Evolutionary conservation across 2,888 invertebrate genomes (phyloP).

Genomic region (Cephus runcator): DNA sequence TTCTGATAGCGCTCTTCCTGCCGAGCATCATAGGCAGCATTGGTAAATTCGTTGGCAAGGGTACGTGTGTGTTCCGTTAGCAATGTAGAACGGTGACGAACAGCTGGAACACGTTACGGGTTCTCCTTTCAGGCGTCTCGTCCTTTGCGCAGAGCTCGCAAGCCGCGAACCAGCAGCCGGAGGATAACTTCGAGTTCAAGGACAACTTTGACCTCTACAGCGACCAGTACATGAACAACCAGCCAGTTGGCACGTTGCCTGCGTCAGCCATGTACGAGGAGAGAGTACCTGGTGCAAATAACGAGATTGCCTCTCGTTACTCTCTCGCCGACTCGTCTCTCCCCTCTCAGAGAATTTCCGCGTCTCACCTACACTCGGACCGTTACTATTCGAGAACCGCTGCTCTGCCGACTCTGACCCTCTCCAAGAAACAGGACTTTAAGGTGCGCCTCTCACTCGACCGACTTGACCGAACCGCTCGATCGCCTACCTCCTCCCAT

Average conservation of each 20-base stretch:
- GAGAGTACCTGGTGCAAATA: constrained; percentile 49
- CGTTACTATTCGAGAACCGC: constrained; percentile 75
- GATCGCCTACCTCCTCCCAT: neutral
- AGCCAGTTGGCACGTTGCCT: constrained; percentile 62
- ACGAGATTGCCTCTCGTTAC: constrained; percentile 63
- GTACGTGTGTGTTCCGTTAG: constrained; percentile 62
- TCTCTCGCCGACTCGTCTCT: constrained; percentile 67
- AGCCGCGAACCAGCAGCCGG: constrained; percentile 52
- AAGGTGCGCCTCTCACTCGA: constrained; percentile 67
- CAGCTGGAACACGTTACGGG: neutral
- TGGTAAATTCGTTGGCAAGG: constrained; percentile 86
- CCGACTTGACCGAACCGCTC: neutral
- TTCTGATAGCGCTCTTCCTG: constrained; percentile 84
- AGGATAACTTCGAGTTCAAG: constrained; percentile 81
- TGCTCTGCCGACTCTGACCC: constrained; percentile 54
- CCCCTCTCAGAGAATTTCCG: constrained; percentile 69
- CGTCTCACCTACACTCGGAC: constrained; percentile 70
- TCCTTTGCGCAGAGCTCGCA: constrained; percentile 66
- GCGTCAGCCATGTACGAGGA: constrained; percentile 64
- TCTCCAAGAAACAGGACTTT: constrained; percentile 72
- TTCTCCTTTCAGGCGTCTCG: constrained; percentile 55
- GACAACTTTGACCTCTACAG: constrained; percentile 71
- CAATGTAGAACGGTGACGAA: neutral
- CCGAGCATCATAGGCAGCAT: constrained; percentile 86
- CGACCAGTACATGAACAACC: constrained; percentile 67